Evolutionary conservation across 2,113 vertebrate genomes (phyloP).

Genomic region (Malurus cyaneus): DNA sequence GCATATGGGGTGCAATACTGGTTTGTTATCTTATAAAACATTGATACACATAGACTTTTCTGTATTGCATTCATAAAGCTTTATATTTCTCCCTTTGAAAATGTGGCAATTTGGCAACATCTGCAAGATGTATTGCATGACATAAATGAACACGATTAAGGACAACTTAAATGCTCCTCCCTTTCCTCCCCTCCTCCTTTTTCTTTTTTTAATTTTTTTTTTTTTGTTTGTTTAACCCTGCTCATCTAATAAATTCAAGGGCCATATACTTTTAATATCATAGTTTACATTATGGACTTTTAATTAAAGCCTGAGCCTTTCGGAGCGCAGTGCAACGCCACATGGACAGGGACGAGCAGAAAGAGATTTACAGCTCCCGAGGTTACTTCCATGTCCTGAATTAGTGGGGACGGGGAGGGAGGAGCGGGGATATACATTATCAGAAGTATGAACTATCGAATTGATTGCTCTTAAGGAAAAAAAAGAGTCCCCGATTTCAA

Average conservation of each 20-base stretch:
- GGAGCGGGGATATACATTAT: not conserved
- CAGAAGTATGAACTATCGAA: not conserved
- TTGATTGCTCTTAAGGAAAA: not conserved
- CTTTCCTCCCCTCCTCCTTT: not conserved
- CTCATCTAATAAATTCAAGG: conserved; percentile 66
- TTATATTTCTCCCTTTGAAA: conserved; percentile 57
- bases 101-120: conserved; percentile 53
- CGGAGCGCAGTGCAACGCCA: conserved; percentile 49
- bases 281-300: conserved; percentile 71
- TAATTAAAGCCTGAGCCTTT: conserved; percentile 75
- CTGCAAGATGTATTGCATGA: conserved; percentile 50
- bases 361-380: conserved; percentile 50
- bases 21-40: conserved; percentile 65
- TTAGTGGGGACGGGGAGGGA: not conserved
- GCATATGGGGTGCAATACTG: conserved; percentile 47
- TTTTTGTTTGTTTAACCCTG: conserved; percentile 46
- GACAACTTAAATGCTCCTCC: conserved; percentile 33
- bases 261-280: conserved; percentile 62
- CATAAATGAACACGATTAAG: conserved; percentile 56
- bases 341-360: conserved; percentile 10
- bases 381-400: not conserved
- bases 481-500: too few species aligned
- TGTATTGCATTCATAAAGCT: conserved; percentile 54
- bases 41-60: conserved; percentile 44
- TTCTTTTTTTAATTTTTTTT: not conserved